A percentile compares a stretch with the other conserved stretches of the same genome.
These are phyloP conservation scores for Mactra quadrangularis DNA, from an alignment of 1,140 invertebrate species.

Conservation along the genomic window DNA sequence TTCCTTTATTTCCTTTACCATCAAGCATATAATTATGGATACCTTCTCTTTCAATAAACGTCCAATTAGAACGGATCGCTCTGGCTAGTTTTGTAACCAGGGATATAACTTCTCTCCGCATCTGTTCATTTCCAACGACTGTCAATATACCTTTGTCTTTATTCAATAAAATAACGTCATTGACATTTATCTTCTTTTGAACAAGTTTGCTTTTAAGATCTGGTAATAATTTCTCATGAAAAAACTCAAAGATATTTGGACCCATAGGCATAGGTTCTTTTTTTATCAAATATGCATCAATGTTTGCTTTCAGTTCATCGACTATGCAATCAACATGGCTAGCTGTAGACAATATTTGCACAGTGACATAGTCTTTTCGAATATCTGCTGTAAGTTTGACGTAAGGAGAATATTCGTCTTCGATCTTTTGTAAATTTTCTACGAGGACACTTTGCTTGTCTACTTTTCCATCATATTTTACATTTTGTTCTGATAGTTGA, in stretches of 20 bases:
- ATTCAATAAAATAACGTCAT: neutral
- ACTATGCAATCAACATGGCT: neutral
- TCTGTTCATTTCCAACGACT: neutral
- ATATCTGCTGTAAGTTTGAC: neutral
- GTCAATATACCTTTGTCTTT: neutral
- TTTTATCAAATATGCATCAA: neutral
- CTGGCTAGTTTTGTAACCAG: neutral
- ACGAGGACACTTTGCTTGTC: neutral
- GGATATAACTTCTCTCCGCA: neutral
- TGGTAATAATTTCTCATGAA: neutral
- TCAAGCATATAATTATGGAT: conserved; percentile 14
- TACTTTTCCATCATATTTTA: conserved; percentile 16
- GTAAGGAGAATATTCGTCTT: conserved; percentile 7
- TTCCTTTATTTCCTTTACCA: neutral
- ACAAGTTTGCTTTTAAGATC: neutral
- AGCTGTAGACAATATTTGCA: conserved; percentile 2
- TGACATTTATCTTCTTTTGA: neutral
- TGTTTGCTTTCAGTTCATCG: conserved; percentile 9
- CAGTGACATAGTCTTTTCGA: neutral
- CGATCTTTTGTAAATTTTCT: neutral
- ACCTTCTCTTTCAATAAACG: neutral
- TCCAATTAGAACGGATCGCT: conserved; percentile 2
- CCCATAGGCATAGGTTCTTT: conserved; percentile 2
- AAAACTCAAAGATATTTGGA: conserved; percentile 10
- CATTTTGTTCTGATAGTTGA: neutral